Evolutionary conservation across 1,140 invertebrate species (phyloP).

Genomic region (Aphis craccivora): DNA sequence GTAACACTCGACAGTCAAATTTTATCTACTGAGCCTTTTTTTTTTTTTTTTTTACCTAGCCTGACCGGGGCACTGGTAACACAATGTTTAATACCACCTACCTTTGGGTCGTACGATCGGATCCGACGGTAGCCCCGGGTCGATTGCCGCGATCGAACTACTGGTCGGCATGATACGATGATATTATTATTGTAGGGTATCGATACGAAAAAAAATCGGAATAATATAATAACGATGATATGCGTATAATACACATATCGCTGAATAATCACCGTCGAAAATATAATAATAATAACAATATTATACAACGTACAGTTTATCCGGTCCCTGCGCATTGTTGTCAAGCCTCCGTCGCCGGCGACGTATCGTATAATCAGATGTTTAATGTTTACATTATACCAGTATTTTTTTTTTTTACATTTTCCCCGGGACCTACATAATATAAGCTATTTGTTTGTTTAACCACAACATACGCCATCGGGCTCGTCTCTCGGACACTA

Average conservation of each 20-base stretch:
- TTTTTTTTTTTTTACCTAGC: no score
- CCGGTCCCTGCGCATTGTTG: not conserved
- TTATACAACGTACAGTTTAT: constrained; percentile 5
- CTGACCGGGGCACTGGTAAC: not conserved
- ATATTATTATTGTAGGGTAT: not conserved
- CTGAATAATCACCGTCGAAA: constrained; percentile 12
- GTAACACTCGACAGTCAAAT: not conserved
- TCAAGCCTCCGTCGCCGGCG: not conserved
- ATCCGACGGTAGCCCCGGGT: not conserved
- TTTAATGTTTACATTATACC: constrained; percentile 54
- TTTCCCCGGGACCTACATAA: not conserved
- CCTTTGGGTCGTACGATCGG: not conserved
- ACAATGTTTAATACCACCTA: not conserved
- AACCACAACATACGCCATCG: constrained; percentile 50
- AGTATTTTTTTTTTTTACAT: constrained; percentile 1
- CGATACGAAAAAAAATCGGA: not conserved
- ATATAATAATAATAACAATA: not conserved
- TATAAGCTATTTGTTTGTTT: constrained; percentile 56
- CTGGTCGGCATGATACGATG: not conserved
- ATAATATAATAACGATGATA: constrained; percentile 2
- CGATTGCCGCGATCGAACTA: not conserved
- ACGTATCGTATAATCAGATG: constrained; percentile 31
- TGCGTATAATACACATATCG: not conserved
- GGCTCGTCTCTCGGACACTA: not conserved
- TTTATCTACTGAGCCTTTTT: no score